These are phyloP conservation scores for Apis florea DNA, from an alignment of 1,140 invertebrate genomes.

Conservation along the genomic window DNA sequence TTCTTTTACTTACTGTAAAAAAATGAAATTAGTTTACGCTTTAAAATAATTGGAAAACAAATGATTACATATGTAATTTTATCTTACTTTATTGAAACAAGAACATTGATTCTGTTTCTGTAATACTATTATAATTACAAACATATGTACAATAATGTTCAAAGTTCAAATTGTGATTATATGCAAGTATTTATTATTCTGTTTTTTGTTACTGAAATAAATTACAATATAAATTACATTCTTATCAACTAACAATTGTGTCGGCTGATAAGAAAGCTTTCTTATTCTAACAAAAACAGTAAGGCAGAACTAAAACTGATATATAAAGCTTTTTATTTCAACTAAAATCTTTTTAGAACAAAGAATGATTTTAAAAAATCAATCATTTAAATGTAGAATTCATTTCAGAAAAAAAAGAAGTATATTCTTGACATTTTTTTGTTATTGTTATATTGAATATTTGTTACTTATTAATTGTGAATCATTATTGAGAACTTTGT, in stretches of 20 bases:
- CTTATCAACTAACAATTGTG: conserved; percentile 15
- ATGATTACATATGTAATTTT: conserved; percentile 36
- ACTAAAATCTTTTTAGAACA: neutral
- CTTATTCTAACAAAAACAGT: conserved; percentile 22
- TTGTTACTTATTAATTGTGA: neutral
- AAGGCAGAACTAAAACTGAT: neutral
- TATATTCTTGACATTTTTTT: neutral
- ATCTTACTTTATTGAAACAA: conserved; percentile 28
- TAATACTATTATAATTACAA: conserved; percentile 6
- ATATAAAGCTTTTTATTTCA: neutral
- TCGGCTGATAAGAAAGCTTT: conserved; percentile 28
- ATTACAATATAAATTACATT: conserved; percentile 33
- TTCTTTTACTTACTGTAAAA: conserved; percentile 1
- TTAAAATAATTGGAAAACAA: conserved; percentile 24
- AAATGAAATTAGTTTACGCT: neutral
- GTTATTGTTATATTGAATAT: neutral
- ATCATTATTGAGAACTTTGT: neutral
- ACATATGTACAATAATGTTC: conserved; percentile 29
- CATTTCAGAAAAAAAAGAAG: neutral
- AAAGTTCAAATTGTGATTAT: conserved; percentile 58
- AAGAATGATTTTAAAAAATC: conserved; percentile 12
- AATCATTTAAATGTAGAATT: conserved; percentile 24
- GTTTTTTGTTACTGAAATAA: conserved; percentile 43
- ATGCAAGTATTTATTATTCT: conserved; percentile 39
- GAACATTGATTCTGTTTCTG: conserved; percentile 18